These are phyloP conservation scores for Alces alces DNA, from an alignment of 2,113 vertebrate genomes.

Conservation along the genomic window DNA sequence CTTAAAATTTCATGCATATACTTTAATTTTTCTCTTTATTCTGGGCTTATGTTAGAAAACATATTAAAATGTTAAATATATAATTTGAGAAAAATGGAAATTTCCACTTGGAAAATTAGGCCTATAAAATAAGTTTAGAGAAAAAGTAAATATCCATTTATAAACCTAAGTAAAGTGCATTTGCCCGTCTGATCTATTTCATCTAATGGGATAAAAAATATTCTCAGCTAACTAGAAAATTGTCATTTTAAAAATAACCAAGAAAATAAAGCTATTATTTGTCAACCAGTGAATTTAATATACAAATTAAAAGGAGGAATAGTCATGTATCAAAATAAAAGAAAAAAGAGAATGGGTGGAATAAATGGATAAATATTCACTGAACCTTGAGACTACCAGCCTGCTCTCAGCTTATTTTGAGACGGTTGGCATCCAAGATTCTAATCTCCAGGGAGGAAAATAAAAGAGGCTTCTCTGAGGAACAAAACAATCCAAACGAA, in stretches of 20 bases:
- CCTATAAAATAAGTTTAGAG: background rate
- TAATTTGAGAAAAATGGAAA: constrained; percentile 29
- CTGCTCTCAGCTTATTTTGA: background rate
- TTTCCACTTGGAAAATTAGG: background rate
- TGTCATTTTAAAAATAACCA: background rate
- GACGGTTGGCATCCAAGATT: background rate
- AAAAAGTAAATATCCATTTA: background rate
- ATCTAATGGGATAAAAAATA: background rate
- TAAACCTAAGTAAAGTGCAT: background rate
- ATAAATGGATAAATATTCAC: background rate
- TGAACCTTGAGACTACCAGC: background rate
- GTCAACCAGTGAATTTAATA: background rate
- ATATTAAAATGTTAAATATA: background rate
- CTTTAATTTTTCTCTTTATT: background rate
- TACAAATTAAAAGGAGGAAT: background rate
- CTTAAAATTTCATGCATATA: background rate
- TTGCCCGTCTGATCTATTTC: background rate
- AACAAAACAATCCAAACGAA: background rate
- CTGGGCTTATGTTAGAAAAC: background rate
- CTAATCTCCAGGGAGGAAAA: background rate
- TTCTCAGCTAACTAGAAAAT: background rate
- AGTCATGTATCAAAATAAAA: background rate
- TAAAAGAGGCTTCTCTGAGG: background rate
- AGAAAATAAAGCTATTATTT: background rate
- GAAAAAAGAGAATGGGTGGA: background rate